A percentile compares a stretch with the other conserved stretches of the same genome.
phyloP scores from a whole-genome alignment of 2,888 invertebrate genomes.

The Apocheima hispidaria region DNA sequence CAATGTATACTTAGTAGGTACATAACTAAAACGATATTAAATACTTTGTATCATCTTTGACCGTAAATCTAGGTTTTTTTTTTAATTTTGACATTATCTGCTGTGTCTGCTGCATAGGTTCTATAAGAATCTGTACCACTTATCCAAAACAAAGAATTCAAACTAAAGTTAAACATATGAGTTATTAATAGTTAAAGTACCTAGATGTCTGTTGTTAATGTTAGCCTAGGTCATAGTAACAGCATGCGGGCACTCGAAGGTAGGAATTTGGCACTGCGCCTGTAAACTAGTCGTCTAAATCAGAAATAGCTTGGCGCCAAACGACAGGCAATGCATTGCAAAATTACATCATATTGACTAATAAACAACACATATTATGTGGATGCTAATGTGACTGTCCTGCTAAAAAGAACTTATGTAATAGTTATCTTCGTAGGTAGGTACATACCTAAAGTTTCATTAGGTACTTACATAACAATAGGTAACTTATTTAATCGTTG shows the following conservation, averaged over 20 bases:
- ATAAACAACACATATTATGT: slow-evolving; percentile 15
- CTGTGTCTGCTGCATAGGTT: too few species aligned
- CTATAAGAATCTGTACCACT: too few species aligned
- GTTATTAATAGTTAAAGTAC: too few species aligned
- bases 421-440: neutral
- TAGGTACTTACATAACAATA: too few species aligned
- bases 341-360: slow-evolving; percentile 31
- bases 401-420: neutral
- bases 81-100: too few species aligned
- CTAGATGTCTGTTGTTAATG: slow-evolving; percentile 21
- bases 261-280: slow-evolving; percentile 51
- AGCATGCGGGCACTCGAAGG: slow-evolving; percentile 46
- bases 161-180: too few species aligned
- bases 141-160: too few species aligned
- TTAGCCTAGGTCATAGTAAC: slow-evolving; percentile 48
- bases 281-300: slow-evolving; percentile 19
- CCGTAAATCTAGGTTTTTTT: too few species aligned
- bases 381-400: neutral
- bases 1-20: too few species aligned
- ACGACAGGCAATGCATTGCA: slow-evolving; percentile 45
- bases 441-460: neutral
- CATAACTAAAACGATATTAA: too few species aligned
- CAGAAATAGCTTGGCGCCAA: slow-evolving; percentile 48
- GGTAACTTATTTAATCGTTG: too few species aligned
- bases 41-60: too few species aligned